Base-by-base conservation (phyloP, 2,113 vertebrate species). In the Apaloderma vittatum region DNA sequence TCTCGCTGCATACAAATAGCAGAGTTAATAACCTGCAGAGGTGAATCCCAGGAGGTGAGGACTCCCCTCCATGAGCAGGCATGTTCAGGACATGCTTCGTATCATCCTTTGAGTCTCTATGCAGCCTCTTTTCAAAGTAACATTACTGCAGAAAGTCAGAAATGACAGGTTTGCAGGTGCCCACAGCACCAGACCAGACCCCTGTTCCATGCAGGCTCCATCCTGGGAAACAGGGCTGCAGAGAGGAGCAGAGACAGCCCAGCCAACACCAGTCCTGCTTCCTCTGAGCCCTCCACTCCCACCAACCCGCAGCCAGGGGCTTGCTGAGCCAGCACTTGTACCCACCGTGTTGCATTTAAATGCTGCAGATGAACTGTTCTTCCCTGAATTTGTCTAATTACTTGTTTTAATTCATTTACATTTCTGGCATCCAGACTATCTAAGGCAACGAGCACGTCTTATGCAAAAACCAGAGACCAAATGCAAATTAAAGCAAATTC, bases 391-490 rank as follows among this genome's bases (percentile, higher is more conserved):
- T 85, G 32, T 72, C 66, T 66, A 76, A 84, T 81, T 73, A 54
- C 45, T 71, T 72, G 82, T 78, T 59, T 15, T 8, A 21, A 77
- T 46, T 26, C 29, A n/a, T 84, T 83, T 71, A 59, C 46, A 63
- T 94, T 94, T 55, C 72, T 88, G 86, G 32, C 71, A 86, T 27
- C 49, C 67, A 58, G 74, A 34, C 24, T 54, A 22, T 32, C n/a
- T 19, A 40, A 92, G 67, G 75, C 58, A 62, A 49, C 0, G 0
- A 67, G 45, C 0, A 0, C 12, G 17, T 43, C 3, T 5, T n/a
- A 88, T 34, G 68, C 83, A 89, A 95, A 84, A 94, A 36, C 7
- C 70, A 87, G 87, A 81, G 30, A 79, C 19, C 80, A 75, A 91
- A 78, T 8, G 21, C 48, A 96, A 86, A 93, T 23, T 0, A 4